Base-by-base conservation (phyloP, 2,888 invertebrate species). In the Caradrina clavipalpis region DNA sequence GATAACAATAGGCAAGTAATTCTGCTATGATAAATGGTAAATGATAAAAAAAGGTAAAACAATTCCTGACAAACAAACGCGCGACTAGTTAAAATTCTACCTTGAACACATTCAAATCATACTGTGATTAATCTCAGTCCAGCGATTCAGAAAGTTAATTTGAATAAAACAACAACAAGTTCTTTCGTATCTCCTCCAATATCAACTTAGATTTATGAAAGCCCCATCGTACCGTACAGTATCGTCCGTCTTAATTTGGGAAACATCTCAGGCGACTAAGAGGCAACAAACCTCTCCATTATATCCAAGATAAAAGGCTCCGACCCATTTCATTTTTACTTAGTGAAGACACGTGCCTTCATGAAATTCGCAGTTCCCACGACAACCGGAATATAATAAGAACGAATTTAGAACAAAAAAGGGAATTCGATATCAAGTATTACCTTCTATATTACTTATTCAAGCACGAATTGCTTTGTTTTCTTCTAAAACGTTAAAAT, bases 311-410 rank as follows among this genome's bases (percentile, higher is more conserved):
- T 51, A 78, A 73, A 85, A 72, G 63, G 49, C 31, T 65, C 51
- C 51, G 31, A 72, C 65, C 61, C 62, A 69, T 81, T 83, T 73
- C 62, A 73, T 81, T 83, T 83, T 83, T 83, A 76, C 69, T 73
- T 70, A 70, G 69, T 68, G 65, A 60, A 78, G 74, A 75, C 80
- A 78, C 65, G 73, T 78, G 64, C 73, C 80, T 83, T 81, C 79
- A 83, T 81, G 78, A 87, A 87, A 82, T 82, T 84, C 78, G 63
- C 85, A 80, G 82, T 87, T 88, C 74, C 62, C 63, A 81, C 78
- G 86, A 84, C 63, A 86, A 83, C 85, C 83, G 85, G 86, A 87
- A 90, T 86, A 87, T 89, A 87, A 89, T 87, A 84, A 79, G 80
- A 80, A 70, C 69, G 62, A 82, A 84, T 83, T 76, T 72, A 61